Evolutionary conservation across 2,797 vertebrate genomes (phyloP).

Genomic region (Molossus molossus): DNA sequence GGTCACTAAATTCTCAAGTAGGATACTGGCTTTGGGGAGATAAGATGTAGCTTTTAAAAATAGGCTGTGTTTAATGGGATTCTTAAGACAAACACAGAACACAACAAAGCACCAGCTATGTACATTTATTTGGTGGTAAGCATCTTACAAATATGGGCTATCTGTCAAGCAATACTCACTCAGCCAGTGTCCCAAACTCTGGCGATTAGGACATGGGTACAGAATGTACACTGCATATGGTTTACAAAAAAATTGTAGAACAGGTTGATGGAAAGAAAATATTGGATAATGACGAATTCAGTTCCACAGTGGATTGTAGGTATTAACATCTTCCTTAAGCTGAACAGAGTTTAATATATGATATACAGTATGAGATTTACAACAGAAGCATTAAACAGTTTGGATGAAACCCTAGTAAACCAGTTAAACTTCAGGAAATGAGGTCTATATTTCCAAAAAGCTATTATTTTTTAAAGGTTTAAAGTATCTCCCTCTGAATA

Average conservation of each 20-base stretch:
- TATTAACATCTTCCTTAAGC: conserved; percentile 74
- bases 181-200: conserved; percentile 59
- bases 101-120: conserved; percentile 74
- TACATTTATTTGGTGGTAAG: conserved; percentile 84
- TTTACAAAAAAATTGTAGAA: conserved; percentile 73
- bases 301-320: conserved; percentile 59
- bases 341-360: conserved; percentile 60
- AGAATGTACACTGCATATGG: conserved; percentile 68
- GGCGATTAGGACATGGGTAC: conserved; percentile 40
- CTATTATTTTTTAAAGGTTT: conserved; percentile 45
- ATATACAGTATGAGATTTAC: conserved; percentile 70
- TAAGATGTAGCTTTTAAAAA: conserved; percentile 75
- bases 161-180: conserved; percentile 53
- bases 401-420: conserved; percentile 64
- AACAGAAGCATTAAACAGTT: conserved; percentile 72
- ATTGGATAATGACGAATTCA: conserved; percentile 65
- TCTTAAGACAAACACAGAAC: conserved; percentile 79
- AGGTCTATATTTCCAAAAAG: conserved; percentile 32
- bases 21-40: conserved; percentile 55
- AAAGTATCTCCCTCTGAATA: conserved; percentile 63
- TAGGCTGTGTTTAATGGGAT: conserved; percentile 67
- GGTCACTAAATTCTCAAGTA: conserved; percentile 51
- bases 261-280: conserved; percentile 58
- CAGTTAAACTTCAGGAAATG: conserved; percentile 60
- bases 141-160: conserved; percentile 76